A percentile compares a stretch with the other conserved stretches of the same genome.
Evolutionary conservation across 2,888 invertebrate genomes (phyloP).

Genomic region (Colletes collaris): DNA sequence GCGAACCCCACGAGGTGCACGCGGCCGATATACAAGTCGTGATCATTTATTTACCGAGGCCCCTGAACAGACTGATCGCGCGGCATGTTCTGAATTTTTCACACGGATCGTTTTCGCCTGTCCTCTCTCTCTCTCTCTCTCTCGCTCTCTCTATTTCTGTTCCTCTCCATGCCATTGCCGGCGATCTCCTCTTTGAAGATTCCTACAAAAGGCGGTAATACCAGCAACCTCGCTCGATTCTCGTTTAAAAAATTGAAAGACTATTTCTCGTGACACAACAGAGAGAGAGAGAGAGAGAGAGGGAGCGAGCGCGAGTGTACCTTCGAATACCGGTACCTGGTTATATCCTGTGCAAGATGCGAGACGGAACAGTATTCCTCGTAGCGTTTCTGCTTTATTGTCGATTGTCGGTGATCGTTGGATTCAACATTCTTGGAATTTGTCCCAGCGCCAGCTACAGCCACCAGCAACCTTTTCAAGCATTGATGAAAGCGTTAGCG

Average conservation of each 20-base stretch:
- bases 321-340: slow-evolving; percentile 9
- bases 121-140: slow-evolving; percentile 20
- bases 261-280: not conserved
- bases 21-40: slow-evolving; percentile 50
- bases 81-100: slow-evolving; percentile 65
- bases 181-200: slow-evolving; percentile 44
- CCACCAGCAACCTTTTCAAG: slow-evolving; percentile 79
- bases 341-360: slow-evolving; percentile 29
- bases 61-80: slow-evolving; percentile 65
- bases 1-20: slow-evolving; percentile 49
- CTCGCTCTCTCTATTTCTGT: slow-evolving; percentile 4
- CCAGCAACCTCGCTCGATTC: slow-evolving; percentile 53
- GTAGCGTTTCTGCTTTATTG: slow-evolving; percentile 38
- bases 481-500: slow-evolving; percentile 77
- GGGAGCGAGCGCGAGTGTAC: too few relatives aligned
- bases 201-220: slow-evolving; percentile 40
- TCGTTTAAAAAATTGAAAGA: slow-evolving; percentile 54
- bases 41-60: slow-evolving; percentile 64
- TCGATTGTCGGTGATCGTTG: slow-evolving; percentile 33
- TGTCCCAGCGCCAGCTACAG: slow-evolving; percentile 79
- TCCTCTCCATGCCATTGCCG: slow-evolving; percentile 3
- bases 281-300: too few relatives aligned
- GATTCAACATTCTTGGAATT: slow-evolving; percentile 77
- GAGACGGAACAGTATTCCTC: slow-evolving; percentile 35
- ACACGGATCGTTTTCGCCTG: slow-evolving; percentile 41